Evolutionary conservation across 2,888 invertebrate species (phyloP), one percentile per base, ranked within the genome.

Genomic region (Mimachlamys varia): DNA sequence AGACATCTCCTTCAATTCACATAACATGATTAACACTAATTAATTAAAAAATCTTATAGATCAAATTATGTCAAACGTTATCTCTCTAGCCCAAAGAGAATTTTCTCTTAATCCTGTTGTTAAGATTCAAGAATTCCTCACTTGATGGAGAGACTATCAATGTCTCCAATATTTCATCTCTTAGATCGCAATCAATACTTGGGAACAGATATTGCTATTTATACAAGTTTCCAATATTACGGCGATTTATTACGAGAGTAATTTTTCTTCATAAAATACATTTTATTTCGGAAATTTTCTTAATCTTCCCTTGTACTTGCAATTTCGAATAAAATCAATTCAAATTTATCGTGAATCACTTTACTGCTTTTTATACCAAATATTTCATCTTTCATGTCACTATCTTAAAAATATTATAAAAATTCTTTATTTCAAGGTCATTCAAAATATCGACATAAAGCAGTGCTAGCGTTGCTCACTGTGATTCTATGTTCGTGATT

Each of bases 361-460:
- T 76, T 76, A 76, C 27, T 76, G 76, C 76, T 76, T 62, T n/a
- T 76, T 27, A 76, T 76, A 76, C 13, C 33, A 33, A 58, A 76
- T 33, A 76, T 33, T 27, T 33, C 76, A 1, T 76, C 27, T 76
- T 76, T 76, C 13, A 76, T 15, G 10, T 33, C 33, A 27, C 0
- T 4, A 27, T 7, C 33, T 33, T 76, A 76, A 2, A 27, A 76
- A 76, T 33, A 22, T 33, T 76, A 76, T n/a, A 76, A 12, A 12
- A 76, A 76, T 1, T n/a, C 7, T 76, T 76, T 33, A 76, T 76
- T 27, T 17, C 33, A 33, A 33, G 76, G 17, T 76, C 33, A 3
- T 33, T 12, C 27, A 33, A 33, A 76, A 76, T 12, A 44, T 44
- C 7, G 44, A 44, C 7, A 7, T 44, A 13, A 76, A 33, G 33